These are phyloP conservation scores for Drosophila dives DNA, from an alignment of 2,888 invertebrate genomes.

Conservation along the genomic window DNA sequence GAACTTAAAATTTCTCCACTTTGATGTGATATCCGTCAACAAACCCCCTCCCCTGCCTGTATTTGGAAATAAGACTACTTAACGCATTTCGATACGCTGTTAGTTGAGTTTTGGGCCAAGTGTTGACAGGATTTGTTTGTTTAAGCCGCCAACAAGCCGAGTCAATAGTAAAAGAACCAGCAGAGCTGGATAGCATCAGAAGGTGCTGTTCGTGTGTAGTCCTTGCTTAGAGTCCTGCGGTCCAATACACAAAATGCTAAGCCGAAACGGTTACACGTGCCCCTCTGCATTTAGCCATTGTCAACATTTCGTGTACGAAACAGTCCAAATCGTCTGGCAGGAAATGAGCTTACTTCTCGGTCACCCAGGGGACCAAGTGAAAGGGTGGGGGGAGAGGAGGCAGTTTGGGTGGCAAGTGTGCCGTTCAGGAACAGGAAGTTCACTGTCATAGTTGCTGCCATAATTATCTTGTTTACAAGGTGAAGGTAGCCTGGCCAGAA, in stretches of 20 bases:
- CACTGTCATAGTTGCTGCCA: conserved; percentile 81
- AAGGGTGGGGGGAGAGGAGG: background rate
- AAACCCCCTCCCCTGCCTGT: background rate
- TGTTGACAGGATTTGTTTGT: conserved; percentile 58
- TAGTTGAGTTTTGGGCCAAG: conserved; percentile 29
- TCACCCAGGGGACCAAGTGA: conserved; percentile 27
- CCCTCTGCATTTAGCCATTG: conserved; percentile 43
- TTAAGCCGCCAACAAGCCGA: conserved; percentile 65
- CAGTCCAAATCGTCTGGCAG: conserved; percentile 73
- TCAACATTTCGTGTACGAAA: conserved; percentile 72
- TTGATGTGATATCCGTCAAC: conserved; percentile 24
- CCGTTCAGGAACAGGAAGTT: conserved; percentile 71
- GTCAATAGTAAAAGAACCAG: conserved; percentile 58
- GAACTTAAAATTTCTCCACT: conserved; percentile 2
- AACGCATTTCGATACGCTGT: conserved; percentile 3
- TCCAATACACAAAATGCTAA: conserved; percentile 44
- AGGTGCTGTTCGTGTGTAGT: conserved; percentile 30
- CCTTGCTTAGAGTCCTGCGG: conserved; percentile 23
- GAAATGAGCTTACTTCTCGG: conserved; percentile 75
- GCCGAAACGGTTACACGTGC: conserved; percentile 32
- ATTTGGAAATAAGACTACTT: background rate
- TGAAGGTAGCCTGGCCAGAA: conserved; percentile 67
- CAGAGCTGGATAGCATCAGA: conserved; percentile 55
- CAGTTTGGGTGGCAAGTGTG: background rate
- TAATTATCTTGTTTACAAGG: conserved; percentile 82